Percentiles rank a stretch among this genome's conserved stretches.
phyloP scores from a whole-genome alignment of 2,888 invertebrate species.

The Drosophila melanosoma region DNA sequence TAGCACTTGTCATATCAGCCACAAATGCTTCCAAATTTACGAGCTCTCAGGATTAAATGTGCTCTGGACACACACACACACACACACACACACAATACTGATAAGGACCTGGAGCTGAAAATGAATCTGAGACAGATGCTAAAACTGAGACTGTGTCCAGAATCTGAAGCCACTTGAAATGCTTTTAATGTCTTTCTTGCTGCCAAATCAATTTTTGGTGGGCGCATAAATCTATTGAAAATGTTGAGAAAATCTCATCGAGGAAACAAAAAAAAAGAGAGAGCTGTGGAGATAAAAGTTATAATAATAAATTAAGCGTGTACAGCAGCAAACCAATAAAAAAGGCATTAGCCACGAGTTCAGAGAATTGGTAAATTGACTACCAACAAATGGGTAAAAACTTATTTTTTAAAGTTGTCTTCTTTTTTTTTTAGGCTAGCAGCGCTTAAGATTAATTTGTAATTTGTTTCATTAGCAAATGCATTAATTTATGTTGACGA shows the following conservation, averaged over 20 bases:
- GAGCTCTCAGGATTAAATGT: constrained; percentile 46
- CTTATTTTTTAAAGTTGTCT: neutral
- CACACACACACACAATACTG: constrained; percentile 6
- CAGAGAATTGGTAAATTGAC: neutral
- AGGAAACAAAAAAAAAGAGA: neutral
- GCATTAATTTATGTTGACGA: constrained; percentile 52
- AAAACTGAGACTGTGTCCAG: constrained; percentile 15
- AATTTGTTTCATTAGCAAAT: constrained; percentile 59
- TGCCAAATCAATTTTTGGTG: constrained; percentile 66
- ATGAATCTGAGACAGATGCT: constrained; percentile 9
- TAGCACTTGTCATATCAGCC: constrained; percentile 73
- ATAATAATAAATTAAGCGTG: constrained; percentile 59
- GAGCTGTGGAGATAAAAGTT: constrained; percentile 52
- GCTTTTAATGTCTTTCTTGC: constrained; percentile 45
- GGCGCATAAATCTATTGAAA: constrained; percentile 59
- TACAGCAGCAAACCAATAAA: constrained; percentile 46
- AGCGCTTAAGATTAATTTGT: constrained; percentile 41
- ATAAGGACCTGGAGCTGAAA: constrained; percentile 53
- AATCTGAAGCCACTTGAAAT: constrained; percentile 44
- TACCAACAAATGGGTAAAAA: neutral
- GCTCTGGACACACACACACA: constrained; percentile 27
- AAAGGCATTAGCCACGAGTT: constrained; percentile 44
- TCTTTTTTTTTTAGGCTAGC: neutral
- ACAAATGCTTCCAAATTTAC: constrained; percentile 54
- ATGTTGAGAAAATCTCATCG: constrained; percentile 1